Base-by-base conservation (phyloP, 2,888 invertebrate genomes). In the Nomada ferruginata region DNA sequence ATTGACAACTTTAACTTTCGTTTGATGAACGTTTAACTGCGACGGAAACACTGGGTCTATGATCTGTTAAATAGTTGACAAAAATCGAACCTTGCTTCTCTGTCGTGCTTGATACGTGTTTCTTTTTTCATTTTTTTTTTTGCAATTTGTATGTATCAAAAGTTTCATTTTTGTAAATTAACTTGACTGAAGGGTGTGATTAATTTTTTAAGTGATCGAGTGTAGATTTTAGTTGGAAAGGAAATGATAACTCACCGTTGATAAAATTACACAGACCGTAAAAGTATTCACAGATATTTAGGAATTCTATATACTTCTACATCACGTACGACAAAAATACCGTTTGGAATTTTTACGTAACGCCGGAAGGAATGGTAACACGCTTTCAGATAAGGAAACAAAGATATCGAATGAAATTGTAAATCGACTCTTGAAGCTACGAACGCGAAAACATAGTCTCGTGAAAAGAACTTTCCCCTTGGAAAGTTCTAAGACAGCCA, bases 391-490 rank as follows among this genome's bases (percentile, higher is more conserved):
- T 57, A 75, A 63, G 69, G 71, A 65, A 75, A 73, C 73, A 63
- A 76, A 79, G 77, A 82, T 79, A 73, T 79, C 76, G 69, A 80
- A 78, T 64, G 74, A 69, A 53, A 59, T 70, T 78, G 57, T 78
- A 79, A 79, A 81, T 79, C 68, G 63, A 64, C 68, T 72, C 36
- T 60, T 76, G 44, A 57, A 80, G 57, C 70, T 69, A 78, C 26
- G 69, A 76, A 80, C 76, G 83, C 77, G 87, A 90, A 89, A 83
- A 90, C 87, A 23, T 23, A 84, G 85, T 71, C 80, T 79, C 84
- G 87, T 85, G 90, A 89, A 90, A 90, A 90, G 86, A 89, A 89
- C 90, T 90, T 90, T 90, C 90, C 87, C 89, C 87, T 85, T 88
- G 87, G 88, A 87, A 87, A 87, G 88, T 88, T 83, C 74, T 81